These are phyloP conservation scores for Micrasema longulum DNA, from an alignment of 1,140 invertebrate species.

Conservation along the genomic window DNA sequence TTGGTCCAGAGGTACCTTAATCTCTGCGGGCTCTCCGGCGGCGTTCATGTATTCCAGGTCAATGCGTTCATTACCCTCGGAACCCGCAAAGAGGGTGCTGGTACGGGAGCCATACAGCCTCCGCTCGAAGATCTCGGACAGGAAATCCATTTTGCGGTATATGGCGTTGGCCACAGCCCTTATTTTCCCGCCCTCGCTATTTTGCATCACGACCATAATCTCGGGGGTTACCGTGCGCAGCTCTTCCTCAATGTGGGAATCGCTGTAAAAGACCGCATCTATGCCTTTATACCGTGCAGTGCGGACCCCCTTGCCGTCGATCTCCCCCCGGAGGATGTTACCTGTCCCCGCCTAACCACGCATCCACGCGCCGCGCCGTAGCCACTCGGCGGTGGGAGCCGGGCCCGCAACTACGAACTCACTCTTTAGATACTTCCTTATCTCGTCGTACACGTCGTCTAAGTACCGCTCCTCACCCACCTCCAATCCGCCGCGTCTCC, in stretches of 20 bases:
- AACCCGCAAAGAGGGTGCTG: not conserved
- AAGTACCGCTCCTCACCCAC: no score
- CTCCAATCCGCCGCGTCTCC: no score
- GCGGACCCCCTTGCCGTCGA: not conserved
- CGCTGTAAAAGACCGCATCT: not conserved
- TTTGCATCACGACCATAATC: not conserved
- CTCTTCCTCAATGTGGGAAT: not conserved
- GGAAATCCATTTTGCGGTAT: not conserved
- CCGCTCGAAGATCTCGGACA: not conserved
- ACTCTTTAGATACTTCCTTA: no score
- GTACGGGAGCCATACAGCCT: not conserved
- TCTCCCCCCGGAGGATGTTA: not conserved
- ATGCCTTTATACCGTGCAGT: not conserved
- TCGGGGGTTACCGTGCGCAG: not conserved
- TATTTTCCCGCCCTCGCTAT: not conserved
- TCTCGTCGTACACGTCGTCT: no score
- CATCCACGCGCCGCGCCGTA: not conserved
- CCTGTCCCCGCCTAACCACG: not conserved
- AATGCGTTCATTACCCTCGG: not conserved
- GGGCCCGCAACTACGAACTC: no score
- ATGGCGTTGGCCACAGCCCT: not conserved
- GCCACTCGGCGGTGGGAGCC: not conserved
- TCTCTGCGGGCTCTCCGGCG: not conserved
- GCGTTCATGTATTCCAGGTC: not conserved
- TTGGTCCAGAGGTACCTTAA: slow-evolving; percentile 1